phyloP scores from a whole-genome alignment of 2,113 vertebrate species.

The Marmota flaviventris region DNA sequence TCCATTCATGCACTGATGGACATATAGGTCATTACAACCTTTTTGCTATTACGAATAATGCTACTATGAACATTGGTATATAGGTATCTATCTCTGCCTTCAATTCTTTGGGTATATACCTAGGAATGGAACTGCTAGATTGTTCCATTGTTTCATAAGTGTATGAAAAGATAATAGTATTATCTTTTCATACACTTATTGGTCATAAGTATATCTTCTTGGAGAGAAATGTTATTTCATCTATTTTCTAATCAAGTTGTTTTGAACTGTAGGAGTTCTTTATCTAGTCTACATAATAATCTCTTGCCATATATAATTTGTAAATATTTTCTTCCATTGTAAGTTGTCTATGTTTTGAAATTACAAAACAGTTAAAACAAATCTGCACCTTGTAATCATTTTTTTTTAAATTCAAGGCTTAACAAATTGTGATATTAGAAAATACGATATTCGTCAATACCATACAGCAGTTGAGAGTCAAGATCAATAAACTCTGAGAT shows the following conservation, averaged over 20 bases:
- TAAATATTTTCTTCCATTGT: constrained; percentile 1
- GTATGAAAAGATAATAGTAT: not conserved
- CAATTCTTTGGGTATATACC: not conserved
- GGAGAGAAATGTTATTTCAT: not conserved
- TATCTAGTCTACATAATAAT: not conserved
- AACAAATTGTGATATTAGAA: not conserved
- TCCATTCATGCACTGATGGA: not conserved
- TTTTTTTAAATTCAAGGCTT: not conserved
- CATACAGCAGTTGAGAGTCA: constrained; percentile 69
- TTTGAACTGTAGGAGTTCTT: not conserved
- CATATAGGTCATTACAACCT: not conserved
- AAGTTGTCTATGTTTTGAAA: not conserved
- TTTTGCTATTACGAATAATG: not conserved
- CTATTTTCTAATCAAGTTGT: not conserved
- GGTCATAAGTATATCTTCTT: not conserved
- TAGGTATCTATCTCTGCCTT: not conserved
- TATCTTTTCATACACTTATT: not conserved
- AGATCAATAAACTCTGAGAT: not conserved
- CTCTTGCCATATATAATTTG: not conserved
- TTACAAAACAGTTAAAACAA: not conserved
- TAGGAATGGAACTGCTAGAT: not conserved
- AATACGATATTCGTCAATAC: constrained; percentile 59
- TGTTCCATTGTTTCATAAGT: not conserved
- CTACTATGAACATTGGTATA: not conserved
- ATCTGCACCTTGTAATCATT: constrained; percentile 44